Base-by-base conservation (phyloP, 35 echinoderm and acorn worm genomes). In the Apostichopus parvimensis region DNA sequence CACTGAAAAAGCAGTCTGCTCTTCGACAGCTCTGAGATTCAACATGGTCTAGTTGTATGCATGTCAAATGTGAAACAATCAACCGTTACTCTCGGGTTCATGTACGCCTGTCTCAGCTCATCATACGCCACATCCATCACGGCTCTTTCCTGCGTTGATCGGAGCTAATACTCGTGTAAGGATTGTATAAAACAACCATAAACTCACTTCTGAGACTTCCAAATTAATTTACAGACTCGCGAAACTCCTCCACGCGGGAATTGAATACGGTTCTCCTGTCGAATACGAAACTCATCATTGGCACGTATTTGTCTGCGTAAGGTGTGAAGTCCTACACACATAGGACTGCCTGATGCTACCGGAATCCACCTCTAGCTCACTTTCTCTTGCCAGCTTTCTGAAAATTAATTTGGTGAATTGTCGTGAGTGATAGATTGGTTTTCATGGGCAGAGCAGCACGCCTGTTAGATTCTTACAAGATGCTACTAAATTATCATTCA, bases 191-290 rank as follows among this genome's bases (percentile, higher is more conserved):
- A 88, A 72, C 86, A 88, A 88, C 86, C 86, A 64, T 88, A 66
- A 72, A 88, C 57, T 88, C 45, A n/a, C 86, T 88, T 14, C 86
- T 14, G 86, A 88, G 86, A 88, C 62, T 88, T 88, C 86, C 86
- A 88, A 88, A 88, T 88, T 88, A 88, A 88, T 88, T 88, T 88
- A 25, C 86, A 73, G 62, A 88, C 86, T 64, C 86, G 86, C 86
- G 86, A 88, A 88, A 88, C 86, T 54, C 45, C 86, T 88, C 86
- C 86, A 88, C 86, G 21, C 86, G 86, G 86, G 86, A 88, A 88
- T 88, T 66, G 57, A 64, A 57, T 88, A 13, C 58, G 60, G 61
- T 72, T 66, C 86, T 88, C 86, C 86, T 88, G 86, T 88, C 86
- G 68, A 72, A 72, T 68, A 54, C 62, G 86, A 68, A 73, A 45